These are phyloP conservation scores for Zaprionus bogoriensis DNA, from an alignment of 2,888 invertebrate species.

Conservation along the genomic window DNA sequence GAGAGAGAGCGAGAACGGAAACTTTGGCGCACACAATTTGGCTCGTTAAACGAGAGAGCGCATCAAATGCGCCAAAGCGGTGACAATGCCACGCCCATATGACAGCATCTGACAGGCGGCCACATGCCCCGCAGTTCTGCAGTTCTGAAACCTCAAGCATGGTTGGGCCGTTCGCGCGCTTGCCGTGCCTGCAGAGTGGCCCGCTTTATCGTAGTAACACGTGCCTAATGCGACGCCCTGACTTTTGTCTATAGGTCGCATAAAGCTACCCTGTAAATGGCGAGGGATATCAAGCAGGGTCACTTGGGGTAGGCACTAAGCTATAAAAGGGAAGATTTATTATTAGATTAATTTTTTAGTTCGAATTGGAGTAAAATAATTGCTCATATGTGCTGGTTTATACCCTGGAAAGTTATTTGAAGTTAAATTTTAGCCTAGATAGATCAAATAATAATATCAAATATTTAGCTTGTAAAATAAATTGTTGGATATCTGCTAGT, in stretches of 20 bases:
- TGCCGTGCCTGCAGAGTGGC: background rate
- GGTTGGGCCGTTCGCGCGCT: background rate
- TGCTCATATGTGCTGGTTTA: too few relatives aligned
- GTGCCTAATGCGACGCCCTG: slow-evolving; percentile 51
- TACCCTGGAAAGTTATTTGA: too few relatives aligned
- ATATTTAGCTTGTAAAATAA: too few relatives aligned
- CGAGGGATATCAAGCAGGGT: too few relatives aligned
- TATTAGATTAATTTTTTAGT: too few relatives aligned
- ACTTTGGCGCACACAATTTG: slow-evolving; percentile 49
- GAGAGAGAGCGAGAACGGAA: slow-evolving; percentile 21
- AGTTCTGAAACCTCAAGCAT: background rate
- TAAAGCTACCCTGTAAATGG: slow-evolving; percentile 9
- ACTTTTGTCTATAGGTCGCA: slow-evolving; percentile 36
- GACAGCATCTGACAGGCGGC: slow-evolving; percentile 20
- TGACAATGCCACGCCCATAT: slow-evolving; percentile 48
- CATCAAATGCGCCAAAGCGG: slow-evolving; percentile 49
- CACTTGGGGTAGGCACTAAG: too few relatives aligned
- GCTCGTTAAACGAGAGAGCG: slow-evolving; percentile 56
- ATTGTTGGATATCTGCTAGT: too few relatives aligned
- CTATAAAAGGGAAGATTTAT: too few relatives aligned
- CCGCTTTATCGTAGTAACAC: slow-evolving; percentile 20
- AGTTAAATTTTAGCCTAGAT: too few relatives aligned
- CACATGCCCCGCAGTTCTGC: background rate
- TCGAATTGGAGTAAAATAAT: too few relatives aligned
- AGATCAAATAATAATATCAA: too few relatives aligned